These are phyloP conservation scores for Eurystomus glaucurus DNA, from an alignment of 2,797 vertebrate species.

Conservation along the genomic window DNA sequence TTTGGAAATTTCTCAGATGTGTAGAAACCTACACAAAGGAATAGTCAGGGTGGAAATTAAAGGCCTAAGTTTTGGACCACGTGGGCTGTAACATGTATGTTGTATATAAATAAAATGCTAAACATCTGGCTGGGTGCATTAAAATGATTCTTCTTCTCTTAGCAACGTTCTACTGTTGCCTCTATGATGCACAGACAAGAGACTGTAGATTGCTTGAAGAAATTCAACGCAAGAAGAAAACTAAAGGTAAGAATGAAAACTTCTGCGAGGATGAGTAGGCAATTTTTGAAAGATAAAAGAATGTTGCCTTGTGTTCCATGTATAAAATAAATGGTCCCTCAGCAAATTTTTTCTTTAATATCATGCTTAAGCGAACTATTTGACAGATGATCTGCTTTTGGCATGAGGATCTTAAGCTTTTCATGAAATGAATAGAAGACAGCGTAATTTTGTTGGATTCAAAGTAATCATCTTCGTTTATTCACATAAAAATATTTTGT, in stretches of 20 bases:
- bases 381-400: not conserved
- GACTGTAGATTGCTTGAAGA: constrained; percentile 98
- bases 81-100: not conserved
- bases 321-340: not conserved
- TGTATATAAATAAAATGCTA: not conserved
- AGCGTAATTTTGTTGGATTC: not conserved
- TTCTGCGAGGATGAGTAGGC: not conserved
- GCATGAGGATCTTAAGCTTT: not conserved
- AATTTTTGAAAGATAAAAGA: not conserved
- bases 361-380: not conserved
- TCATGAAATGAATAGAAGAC: not conserved
- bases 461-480: not conserved
- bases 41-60: not conserved
- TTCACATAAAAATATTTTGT: not conserved
- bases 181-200: constrained; percentile 99
- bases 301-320: not conserved
- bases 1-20: not conserved
- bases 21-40: not conserved
- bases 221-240: constrained; percentile 97
- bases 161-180: constrained; percentile 99
- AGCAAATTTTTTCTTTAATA: not conserved
- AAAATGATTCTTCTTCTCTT: constrained; percentile 33
- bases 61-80: not conserved
- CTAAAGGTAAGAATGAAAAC: constrained; percentile 87
- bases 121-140: not conserved